Evolutionary conservation across 2,888 invertebrate genomes (phyloP).

Genomic region (Autographa pulchrina): DNA sequence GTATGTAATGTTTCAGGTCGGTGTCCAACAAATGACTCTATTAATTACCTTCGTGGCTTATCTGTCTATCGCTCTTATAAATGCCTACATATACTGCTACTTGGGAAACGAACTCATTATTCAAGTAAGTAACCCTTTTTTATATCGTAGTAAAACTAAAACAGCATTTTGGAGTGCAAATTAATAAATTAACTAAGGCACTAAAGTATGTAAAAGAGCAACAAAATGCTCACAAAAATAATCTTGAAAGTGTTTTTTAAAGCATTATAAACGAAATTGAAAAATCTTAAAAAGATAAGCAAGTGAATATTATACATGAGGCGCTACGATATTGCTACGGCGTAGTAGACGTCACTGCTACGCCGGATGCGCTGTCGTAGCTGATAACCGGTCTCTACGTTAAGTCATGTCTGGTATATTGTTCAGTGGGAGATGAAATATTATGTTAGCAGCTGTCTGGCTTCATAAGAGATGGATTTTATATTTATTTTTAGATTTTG

Average conservation of each 20-base stretch:
- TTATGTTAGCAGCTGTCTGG: neutral
- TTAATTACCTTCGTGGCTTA: constrained; percentile 74
- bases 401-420: neutral
- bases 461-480: neutral
- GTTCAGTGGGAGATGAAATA: neutral
- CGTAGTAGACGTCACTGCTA: constrained; percentile 8
- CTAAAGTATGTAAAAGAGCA: neutral
- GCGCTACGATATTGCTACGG: neutral
- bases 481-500: neutral
- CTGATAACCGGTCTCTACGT: constrained; percentile 10
- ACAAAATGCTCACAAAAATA: neutral
- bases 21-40: constrained; percentile 68
- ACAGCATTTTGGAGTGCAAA: no score
- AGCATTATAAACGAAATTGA: neutral
- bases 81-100: constrained; percentile 80
- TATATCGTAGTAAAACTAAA: neutral
- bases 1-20: constrained; percentile 67
- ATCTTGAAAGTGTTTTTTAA: neutral
- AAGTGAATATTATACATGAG: constrained; percentile 1
- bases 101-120: constrained; percentile 78
- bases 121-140: constrained; percentile 68
- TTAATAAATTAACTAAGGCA: neutral
- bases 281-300: neutral
- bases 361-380: neutral
- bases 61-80: constrained; percentile 72